Base-by-base conservation (phyloP, 2,113 vertebrate genomes). In the Suncus etruscus region DNA sequence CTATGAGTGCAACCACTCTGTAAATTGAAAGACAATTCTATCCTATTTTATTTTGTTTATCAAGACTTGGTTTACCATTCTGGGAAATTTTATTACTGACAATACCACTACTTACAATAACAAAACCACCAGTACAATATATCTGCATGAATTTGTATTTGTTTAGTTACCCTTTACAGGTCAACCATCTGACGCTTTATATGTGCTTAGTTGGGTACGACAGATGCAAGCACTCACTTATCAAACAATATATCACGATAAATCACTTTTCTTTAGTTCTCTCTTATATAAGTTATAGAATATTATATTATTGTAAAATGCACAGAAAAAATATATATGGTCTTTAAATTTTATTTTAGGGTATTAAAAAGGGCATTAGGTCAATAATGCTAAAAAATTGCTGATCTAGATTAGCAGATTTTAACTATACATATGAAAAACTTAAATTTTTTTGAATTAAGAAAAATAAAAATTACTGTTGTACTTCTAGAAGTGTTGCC, bases 241-340 rank as follows among this genome's bases (percentile, higher is more conserved):
- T 27, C 78, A 70, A 85, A 75, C 22, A 7, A 65, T 65, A 65
- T 27, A 65, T 27, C 25, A 54, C 14, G 54, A 27, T 65, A 22
- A 65, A 27, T 65, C 25, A 65, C 25, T 65, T 65, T 65, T 77
- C 51, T 78, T 69, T 78, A 47, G 83, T 77, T 90, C 1, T 65
- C n/a, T 72, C 79, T 82, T 54, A 75, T 78, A 61, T 83, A 89
- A 29, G 16, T 5, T 6, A 24, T 75, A 87, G 68, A 8, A 24
- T 2, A 54, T 51, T 91, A 86, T n/a, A 29, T 48, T 83, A 63
- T 93, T 82, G 86, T 84, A 91, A 95, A 51, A 3, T 85, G 16
- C 6, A 51, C 10, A 85, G 80, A 9, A 81, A 74, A 16, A 16
- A 70, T 54, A 70, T 54, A 63, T 81, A 72, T 58, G 63, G 45